A percentile compares a stretch with the other conserved stretches of the same genome.
Conservation (phyloP, 1,140 invertebrate species). For the Drosophila mojavensis region DNA sequence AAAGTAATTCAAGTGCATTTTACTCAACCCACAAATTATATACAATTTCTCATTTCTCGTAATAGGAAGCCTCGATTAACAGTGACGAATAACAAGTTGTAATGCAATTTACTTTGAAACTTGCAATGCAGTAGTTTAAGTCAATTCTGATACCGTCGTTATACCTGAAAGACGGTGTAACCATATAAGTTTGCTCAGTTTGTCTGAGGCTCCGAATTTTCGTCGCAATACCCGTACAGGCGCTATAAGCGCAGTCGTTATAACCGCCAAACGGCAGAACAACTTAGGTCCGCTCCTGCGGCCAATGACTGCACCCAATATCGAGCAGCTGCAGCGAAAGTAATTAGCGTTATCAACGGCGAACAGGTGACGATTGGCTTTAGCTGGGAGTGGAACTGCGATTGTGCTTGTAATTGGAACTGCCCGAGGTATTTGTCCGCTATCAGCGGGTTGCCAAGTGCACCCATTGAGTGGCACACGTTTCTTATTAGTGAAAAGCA, state of each 20-base stretch:
- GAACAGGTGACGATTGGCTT: slow-evolving; percentile 32
- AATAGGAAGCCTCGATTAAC: no score
- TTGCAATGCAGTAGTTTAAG: no score
- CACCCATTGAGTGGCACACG: not conserved
- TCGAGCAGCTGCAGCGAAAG: slow-evolving; percentile 9
- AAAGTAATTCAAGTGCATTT: not conserved
- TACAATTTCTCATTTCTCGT: not conserved
- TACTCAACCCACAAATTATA: not conserved
- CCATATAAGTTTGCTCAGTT: no score
- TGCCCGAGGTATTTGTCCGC: not conserved
- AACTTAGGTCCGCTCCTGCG: not conserved
- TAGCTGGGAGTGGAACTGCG: not conserved
- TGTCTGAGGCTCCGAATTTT: no score
- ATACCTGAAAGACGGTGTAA: no score
- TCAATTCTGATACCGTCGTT: no score
- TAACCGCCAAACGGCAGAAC: not conserved
- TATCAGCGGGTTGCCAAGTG: slow-evolving; percentile 6
- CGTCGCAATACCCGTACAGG: no score
- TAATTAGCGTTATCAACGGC: slow-evolving; percentile 50
- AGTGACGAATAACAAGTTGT: no score
- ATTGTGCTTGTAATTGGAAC: slow-evolving; percentile 21
- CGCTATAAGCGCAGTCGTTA: no score
- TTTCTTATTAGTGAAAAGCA: not conserved
- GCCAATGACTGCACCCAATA: slow-evolving; percentile 7
- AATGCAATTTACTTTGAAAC: no score